Base-by-base conservation (phyloP, 2,113 vertebrate genomes). In the Pomatostomus ruficeps region DNA sequence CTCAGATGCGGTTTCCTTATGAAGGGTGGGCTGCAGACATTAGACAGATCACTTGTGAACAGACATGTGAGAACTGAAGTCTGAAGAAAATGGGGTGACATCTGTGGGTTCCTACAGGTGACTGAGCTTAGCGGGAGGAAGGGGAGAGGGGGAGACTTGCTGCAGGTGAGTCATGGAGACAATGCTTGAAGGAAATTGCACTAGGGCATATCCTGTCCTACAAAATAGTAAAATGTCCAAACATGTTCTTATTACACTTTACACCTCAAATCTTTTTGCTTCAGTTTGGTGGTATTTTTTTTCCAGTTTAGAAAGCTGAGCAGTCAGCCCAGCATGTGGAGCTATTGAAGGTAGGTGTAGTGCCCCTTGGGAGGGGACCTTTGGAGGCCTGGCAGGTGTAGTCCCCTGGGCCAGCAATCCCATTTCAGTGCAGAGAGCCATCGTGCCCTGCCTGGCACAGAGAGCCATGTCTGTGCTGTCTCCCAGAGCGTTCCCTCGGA, bases 401-500 rank as follows among this genome's bases (percentile, higher is more conserved):
- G 11, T 57, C 8, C 46, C 76, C 73, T 24, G 23, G 57, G 54
- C 36, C 52, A 92, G 62, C 28, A 10, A 10, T 48, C 28, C 6
- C 25, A 16, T 48, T 67, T 82, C 57, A 61, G 36, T 10, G 3
- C 36, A 14, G 8, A 20, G 1, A 4, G 28, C 18, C 29, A 3
- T 12, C 3, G 0, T 68, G 17, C 51, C 21, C 33, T 51, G 51
- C 14, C 48, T 4, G 2, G 31, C 11, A 2, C 55, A 51, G 46
- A 5, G 1, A 68, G 40, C 36, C 25, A 6, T 29, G 17, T 14
- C 73, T 33, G 10, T 1, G 7, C 38, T 4, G 5, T 46, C 23
- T 55, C 45, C 21, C n/a, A 40, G 19, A 0, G 1, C 23, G 8
- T 28, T 59, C n/a, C 29, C 33, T 85, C 0, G 0, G 38, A 28